phyloP scores from a whole-genome alignment of 92 coral and sea anemone genomes.

The Epizoanthus illoricatus region DNA sequence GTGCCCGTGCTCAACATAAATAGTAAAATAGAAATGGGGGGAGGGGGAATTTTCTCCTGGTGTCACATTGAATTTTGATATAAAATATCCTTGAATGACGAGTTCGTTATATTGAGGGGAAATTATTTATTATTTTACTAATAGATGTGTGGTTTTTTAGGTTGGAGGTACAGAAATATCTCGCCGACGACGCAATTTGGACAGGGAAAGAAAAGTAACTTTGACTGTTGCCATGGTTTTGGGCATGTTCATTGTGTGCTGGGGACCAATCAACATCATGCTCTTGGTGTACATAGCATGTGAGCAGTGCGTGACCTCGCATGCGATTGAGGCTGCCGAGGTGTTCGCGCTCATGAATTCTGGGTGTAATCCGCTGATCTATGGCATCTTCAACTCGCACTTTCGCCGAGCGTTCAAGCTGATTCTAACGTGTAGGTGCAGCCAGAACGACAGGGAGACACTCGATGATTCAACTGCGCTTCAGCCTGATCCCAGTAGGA shows the following conservation, averaged over 20 bases:
- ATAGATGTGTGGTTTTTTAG: neutral
- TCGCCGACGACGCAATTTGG: constrained; percentile 58
- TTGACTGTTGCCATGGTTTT: constrained; percentile 74
- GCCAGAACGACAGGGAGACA: constrained; percentile 43
- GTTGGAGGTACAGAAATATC: constrained; percentile 67
- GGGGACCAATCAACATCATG: constrained; percentile 83
- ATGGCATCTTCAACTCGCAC: constrained; percentile 71
- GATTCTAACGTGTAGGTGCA: constrained; percentile 62
- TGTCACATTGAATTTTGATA: too few relatives aligned
- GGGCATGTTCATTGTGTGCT: constrained; percentile 79
- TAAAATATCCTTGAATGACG: too few relatives aligned
- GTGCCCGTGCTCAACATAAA: too few relatives aligned
- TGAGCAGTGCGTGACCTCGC: constrained; percentile 72
- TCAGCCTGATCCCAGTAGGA: constrained; percentile 15
- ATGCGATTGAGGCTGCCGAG: constrained; percentile 67
- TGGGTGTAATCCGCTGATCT: constrained; percentile 81
- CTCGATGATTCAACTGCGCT: constrained; percentile 29
- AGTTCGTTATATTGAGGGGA: too few relatives aligned
- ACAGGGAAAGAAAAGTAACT: constrained; percentile 77
- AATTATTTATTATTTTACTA: too few relatives aligned
- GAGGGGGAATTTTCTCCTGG: too few relatives aligned
- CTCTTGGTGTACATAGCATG: constrained; percentile 77
- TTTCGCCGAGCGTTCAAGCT: constrained; percentile 72
- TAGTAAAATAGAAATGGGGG: too few relatives aligned
- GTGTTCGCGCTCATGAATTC: constrained; percentile 75